Evolutionary conservation across 2,113 vertebrate genomes (phyloP), one percentile per base, ranked within the genome.

Genomic region (Strix aluco): DNA sequence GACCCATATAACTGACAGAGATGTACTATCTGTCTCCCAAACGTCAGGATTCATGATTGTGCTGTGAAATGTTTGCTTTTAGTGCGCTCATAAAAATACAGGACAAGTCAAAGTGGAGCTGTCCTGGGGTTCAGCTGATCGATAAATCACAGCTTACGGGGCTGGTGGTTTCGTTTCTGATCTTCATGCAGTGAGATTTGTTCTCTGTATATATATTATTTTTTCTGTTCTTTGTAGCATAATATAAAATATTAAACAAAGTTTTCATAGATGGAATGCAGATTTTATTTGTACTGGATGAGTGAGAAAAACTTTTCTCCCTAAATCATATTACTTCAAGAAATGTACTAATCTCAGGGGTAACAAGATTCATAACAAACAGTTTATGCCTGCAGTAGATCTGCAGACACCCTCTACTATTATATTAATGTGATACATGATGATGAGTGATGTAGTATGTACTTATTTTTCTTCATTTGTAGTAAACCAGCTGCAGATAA

Each of bases 31-130:
- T 63, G 90, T 30, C 83, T 74, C 38, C 72, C 32, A 9, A 42
- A 29, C 66, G 34, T 47, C 58, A 59, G 84, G 88, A 95, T 62
- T 95, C 84, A 57, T 26, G 74, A 61, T 16, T 63, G 63, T 59
- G 72, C 81, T 49, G n/a, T 58, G 74, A 90, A 85, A 82, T 55
- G 29, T 92, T 91, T 81, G 70, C 87, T 94, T 93, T 96, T 94
- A 94, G 69, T 58, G 58, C 4, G 14, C 65, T 59, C 81, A 25
- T 97, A 91, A 92, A 91, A 92, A 7, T 63, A 6, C 16, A 10
- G 92, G 94, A 61, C 69, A 36, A 91, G 91, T 66, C 81, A 40
- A 73, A 88, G 89, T 42, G 46, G 86, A 89, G 90, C 78, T 47
- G 89, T 66, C 75, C 90, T 21, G 66, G 74, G 61, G 6, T 16